phyloP scores from a whole-genome alignment of 2,888 invertebrate genomes.

The Drosophila formosana region DNA sequence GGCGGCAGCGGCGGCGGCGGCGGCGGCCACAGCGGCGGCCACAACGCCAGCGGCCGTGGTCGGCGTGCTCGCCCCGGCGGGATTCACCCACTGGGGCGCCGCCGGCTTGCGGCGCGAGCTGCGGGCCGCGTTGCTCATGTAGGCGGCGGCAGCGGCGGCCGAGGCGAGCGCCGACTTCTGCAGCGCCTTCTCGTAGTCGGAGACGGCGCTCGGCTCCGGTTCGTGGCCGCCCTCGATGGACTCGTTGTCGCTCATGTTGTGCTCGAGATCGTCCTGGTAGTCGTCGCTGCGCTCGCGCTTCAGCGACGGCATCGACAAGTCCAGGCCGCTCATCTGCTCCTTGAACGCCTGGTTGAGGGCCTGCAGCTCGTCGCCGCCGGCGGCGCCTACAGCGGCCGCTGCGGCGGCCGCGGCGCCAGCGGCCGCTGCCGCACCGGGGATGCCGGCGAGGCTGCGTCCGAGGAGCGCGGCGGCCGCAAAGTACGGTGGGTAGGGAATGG shows the following conservation, averaged over 20 bases:
- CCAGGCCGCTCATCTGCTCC: constrained; percentile 93
- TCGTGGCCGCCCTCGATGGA: constrained; percentile 78
- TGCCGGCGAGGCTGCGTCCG: constrained; percentile 87
- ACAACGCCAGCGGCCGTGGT: constrained; percentile 37
- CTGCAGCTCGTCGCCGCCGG: constrained; percentile 86
- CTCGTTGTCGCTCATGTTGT: constrained; percentile 83
- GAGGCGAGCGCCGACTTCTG: constrained; percentile 70
- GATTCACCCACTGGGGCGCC: constrained; percentile 99
- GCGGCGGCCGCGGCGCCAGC: constrained; percentile 92
- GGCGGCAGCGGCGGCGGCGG: constrained; percentile 62
- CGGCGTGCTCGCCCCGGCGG: constrained; percentile 83
- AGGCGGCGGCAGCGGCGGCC: constrained; percentile 66
- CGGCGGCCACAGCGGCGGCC: constrained; percentile 63
- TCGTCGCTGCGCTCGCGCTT: constrained; percentile 89
- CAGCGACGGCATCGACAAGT: constrained; percentile 93
- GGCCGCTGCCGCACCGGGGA: constrained; percentile 91
- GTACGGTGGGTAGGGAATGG: constrained; percentile 92
- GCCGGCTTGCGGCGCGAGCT: constrained; percentile 94
- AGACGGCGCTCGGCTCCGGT: constrained; percentile 42
- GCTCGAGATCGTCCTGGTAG: constrained; percentile 88
- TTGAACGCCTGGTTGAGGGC: constrained; percentile 88
- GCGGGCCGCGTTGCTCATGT: constrained; percentile 71
- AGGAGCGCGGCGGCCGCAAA: constrained; percentile 90
- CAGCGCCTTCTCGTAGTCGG: constrained; percentile 84
- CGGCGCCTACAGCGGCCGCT: constrained; percentile 89